Percentiles rank a stretch among this genome's conserved stretches.
These are phyloP conservation scores for Epinephelus moara DNA, from an alignment of 2,113 vertebrate species.

Conservation along the genomic window DNA sequence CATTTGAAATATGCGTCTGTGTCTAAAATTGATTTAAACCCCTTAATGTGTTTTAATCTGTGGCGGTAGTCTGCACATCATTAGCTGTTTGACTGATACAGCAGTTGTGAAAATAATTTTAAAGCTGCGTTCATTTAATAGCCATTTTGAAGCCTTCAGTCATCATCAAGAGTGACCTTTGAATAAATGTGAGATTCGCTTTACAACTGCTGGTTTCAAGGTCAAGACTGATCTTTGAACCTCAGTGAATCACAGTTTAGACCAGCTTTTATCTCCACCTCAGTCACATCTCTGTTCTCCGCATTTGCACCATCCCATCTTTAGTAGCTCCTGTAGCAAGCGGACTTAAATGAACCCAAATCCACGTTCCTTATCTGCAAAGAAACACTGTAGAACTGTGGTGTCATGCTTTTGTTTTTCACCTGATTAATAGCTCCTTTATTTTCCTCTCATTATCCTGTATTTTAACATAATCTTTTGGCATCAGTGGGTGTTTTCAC, in stretches of 20 bases:
- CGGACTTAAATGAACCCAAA: not conserved
- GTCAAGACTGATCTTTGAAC: not conserved
- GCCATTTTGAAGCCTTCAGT: conserved; percentile 3
- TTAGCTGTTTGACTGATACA: conserved; percentile 1
- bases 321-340: not conserved
- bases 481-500: conserved; percentile 8
- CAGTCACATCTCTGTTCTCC: not conserved
- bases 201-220: conserved; percentile 4
- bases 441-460: not conserved
- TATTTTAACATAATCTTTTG: not conserved
- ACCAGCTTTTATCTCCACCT: not conserved
- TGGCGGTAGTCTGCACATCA: not conserved
- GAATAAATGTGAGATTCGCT: not conserved
- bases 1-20: not conserved
- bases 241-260: not conserved
- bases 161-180: not conserved
- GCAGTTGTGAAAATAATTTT: not conserved
- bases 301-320: not conserved
- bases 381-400: not conserved
- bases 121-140: not conserved
- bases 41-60: not conserved
- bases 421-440: not conserved
- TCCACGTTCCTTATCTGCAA: not conserved
- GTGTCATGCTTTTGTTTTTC: not conserved
- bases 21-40: not conserved